These are phyloP conservation scores for Alligator sinensis DNA, from an alignment of 2,113 vertebrate species.

Conservation along the genomic window DNA sequence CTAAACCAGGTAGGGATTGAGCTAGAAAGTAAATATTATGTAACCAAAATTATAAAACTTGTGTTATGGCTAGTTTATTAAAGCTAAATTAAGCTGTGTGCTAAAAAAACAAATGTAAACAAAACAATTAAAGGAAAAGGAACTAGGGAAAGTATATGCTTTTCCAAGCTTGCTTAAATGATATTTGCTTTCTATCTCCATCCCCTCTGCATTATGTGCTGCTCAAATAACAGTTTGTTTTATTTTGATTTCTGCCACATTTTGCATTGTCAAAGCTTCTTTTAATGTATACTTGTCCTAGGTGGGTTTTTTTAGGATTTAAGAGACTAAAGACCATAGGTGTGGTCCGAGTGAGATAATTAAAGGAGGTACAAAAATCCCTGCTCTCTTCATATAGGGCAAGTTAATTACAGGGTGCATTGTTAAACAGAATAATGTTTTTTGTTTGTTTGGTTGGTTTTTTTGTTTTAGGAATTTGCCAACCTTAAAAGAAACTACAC, in stretches of 20 bases:
- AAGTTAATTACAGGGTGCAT: not conserved
- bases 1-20: not conserved
- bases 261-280: conserved; percentile 1
- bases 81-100: not conserved
- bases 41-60: not conserved
- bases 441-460: not conserved
- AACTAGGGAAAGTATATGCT: not conserved
- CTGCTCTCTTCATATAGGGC: not conserved
- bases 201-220: not conserved
- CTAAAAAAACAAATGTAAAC: conserved; percentile 2
- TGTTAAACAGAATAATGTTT: not conserved
- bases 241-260: not conserved
- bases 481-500: conserved; percentile 74
- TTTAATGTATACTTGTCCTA: not conserved
- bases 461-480: conserved; percentile 80
- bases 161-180: not conserved
- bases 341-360: not conserved
- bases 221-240: not conserved
- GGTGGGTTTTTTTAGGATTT: not conserved
- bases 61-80: not conserved
- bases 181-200: not conserved
- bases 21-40: conserved; percentile 1
- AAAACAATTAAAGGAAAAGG: not conserved
- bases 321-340: not conserved
- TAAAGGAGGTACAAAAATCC: not conserved